Evolutionary conservation across 2,113 vertebrate genomes (phyloP).

Genomic region (Astatotilapia flaviijosephi): DNA sequence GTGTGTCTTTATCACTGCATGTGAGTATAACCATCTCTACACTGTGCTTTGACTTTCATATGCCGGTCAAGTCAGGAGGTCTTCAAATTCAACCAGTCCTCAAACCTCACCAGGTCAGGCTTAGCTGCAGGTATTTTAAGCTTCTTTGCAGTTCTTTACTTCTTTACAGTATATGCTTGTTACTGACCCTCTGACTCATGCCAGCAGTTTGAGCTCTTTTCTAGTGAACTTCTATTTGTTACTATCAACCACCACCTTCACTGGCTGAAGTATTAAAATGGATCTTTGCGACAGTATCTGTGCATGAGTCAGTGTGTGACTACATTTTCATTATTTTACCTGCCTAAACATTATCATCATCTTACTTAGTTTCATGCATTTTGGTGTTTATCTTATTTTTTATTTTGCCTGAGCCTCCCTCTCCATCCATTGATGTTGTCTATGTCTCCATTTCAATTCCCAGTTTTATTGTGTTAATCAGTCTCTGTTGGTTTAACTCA

Average conservation of each 20-base stretch:
- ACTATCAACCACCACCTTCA: not conserved
- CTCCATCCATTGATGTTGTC: accelerated
- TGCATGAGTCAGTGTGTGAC: not conserved
- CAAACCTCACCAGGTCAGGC: not conserved
- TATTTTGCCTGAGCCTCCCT: not conserved
- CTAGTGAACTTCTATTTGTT: not conserved
- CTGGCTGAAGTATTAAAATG: not conserved
- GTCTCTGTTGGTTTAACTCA: not conserved
- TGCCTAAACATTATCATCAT: not conserved
- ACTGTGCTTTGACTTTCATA: not conserved
- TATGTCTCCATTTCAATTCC: not conserved
- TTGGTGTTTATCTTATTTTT: not conserved
- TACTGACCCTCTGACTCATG: not conserved
- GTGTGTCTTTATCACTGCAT: accelerated
- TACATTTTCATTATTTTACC: not conserved
- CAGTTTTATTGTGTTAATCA: not conserved
- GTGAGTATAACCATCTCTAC: not conserved
- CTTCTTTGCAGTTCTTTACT: not conserved
- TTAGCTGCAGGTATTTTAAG: not conserved
- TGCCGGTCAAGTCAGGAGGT: not conserved
- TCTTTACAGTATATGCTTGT: not conserved
- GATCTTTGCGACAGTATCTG: not conserved
- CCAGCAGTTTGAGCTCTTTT: not conserved
- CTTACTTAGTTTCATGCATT: not conserved
- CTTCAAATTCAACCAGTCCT: not conserved